Evolutionary conservation across 2,888 invertebrate species (phyloP), one percentile per base, ranked within the genome.

Genomic region (Eudiplozoon nipponicum): DNA sequence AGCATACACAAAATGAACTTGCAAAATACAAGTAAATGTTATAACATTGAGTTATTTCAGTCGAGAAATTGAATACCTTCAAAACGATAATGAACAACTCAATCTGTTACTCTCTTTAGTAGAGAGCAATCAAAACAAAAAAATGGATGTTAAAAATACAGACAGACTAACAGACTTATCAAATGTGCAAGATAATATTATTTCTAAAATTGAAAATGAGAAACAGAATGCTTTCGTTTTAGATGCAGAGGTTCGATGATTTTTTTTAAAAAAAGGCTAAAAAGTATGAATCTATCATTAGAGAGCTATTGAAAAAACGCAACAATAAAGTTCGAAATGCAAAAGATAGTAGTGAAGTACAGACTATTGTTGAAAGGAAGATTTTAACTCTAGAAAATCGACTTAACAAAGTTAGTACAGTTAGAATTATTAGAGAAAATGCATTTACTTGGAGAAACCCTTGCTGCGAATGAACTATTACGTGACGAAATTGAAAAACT

Each of bases 401-500:
- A 26, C 48, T 51, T 3, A 48, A 51, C 38, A 50, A 51, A 48
- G 50, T 49, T 34, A 19, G 17, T 17, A 21, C 13, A 38, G 37
- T 39, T 38, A 38, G 37, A 4, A 38, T 36, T 37, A 38, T 4
- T 15, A 15, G 18, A 15, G 17, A 36, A 37, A 15, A 5, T 37
- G 3, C 34, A 37, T 20, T 11, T 38, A 21, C n/a, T n/a, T n/a
- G n/a, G n/a, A n/a, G n/a, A n/a, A 13, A 52, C 51, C 42, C 40
- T 53, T 18, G 48, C 52, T 1, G 45, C 39, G 11, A 53, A 53
- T 34, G 41, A 42, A 7, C 29, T 45, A 3, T 61, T 75, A 49
- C 62, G 78, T 7, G 63, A 69, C 9, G 70, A 72, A 49, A 74
- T 80, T 26, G 72, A 77, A 50, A 68, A 72, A 45, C 64, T 76